phyloP scores from a whole-genome alignment of 2,888 invertebrate genomes.

The Adineta ricciae region DNA sequence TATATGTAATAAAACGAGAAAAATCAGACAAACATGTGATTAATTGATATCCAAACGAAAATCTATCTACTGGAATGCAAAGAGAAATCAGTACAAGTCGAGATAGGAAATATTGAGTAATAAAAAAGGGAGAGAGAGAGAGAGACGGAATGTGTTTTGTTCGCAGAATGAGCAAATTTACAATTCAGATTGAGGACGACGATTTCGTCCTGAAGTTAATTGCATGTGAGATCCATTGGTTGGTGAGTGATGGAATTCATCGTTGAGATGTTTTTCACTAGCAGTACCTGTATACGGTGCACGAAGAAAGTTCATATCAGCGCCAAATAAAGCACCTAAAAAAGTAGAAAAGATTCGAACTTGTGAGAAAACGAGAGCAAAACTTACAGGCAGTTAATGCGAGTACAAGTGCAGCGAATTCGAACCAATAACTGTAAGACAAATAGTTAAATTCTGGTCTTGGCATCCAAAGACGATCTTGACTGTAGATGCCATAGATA shows the following conservation, averaged over 20 bases:
- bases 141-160: background rate
- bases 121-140: background rate
- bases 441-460: conserved; percentile 32
- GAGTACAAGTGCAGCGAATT: background rate
- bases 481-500: background rate
- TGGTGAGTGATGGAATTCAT: background rate
- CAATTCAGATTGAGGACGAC: background rate
- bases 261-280: background rate
- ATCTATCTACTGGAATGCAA: too few species aligned
- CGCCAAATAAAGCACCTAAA: background rate
- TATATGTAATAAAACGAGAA: background rate
- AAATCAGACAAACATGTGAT: too few species aligned
- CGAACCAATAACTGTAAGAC: conserved; percentile 31
- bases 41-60: background rate
- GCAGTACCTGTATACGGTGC: background rate
- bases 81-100: background rate
- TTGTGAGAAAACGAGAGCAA: background rate
- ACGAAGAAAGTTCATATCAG: background rate
- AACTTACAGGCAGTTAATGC: background rate
- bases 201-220: background rate
- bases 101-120: background rate
- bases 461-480: conserved; percentile 34
- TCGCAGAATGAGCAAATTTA: background rate
- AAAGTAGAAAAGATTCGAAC: background rate
- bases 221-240: background rate